phyloP scores from a whole-genome alignment of 2,113 vertebrate genomes.

The Prionailurus viverrinus region DNA sequence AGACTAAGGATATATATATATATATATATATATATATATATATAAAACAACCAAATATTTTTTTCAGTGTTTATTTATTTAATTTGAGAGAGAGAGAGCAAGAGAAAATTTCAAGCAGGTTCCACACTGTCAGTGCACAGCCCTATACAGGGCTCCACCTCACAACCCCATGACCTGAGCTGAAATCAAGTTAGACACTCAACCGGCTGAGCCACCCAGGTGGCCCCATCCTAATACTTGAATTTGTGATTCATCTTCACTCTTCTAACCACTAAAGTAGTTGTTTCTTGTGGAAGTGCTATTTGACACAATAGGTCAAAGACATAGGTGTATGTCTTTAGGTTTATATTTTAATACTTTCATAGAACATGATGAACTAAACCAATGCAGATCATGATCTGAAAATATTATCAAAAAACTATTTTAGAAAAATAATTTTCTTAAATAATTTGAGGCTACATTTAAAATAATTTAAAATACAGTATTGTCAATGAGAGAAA shows the following conservation, averaged over 20 bases:
- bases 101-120: no score
- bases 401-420: not conserved
- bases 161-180: no score
- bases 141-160: no score
- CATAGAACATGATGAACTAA: not conserved
- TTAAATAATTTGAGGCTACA: not conserved
- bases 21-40: not conserved
- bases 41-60: not conserved
- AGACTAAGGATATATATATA: not conserved
- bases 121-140: no score
- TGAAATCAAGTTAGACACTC: no score
- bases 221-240: not conserved
- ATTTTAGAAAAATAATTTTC: no score
- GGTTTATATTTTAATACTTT: slow-evolving; percentile 20
- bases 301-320: not conserved
- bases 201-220: no score
- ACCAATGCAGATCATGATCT: not conserved
- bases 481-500: slow-evolving; percentile 6
- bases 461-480: slow-evolving; percentile 8
- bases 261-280: not conserved
- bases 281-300: not conserved
- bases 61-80: no score
- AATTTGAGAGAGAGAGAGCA: no score
- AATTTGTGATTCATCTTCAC: not conserved
- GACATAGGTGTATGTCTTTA: not conserved